Evolutionary conservation across 2,797 vertebrate genomes (phyloP).

Genomic region (Sphenodon punctatus): DNA sequence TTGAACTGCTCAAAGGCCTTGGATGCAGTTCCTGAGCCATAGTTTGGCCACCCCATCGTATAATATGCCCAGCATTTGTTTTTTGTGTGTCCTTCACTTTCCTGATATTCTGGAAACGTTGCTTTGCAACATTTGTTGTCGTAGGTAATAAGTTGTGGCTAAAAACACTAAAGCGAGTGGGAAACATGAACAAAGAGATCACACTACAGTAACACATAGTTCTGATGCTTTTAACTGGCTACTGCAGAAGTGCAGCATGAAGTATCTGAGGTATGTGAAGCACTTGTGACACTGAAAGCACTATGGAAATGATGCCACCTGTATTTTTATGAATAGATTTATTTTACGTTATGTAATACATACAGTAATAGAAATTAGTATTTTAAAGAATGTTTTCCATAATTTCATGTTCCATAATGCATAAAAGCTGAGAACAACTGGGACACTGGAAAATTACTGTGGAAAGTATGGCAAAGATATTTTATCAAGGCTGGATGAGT

Average conservation of each 20-base stretch:
- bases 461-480: background rate
- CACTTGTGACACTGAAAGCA: no score
- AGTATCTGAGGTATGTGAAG: no score
- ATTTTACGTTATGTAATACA: constrained; percentile 33
- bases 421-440: background rate
- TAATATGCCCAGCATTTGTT: no score
- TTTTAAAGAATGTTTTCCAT: constrained; percentile 23
- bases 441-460: background rate
- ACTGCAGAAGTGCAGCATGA: no score
- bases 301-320: no score
- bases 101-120: rapidly evolving
- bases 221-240: background rate
- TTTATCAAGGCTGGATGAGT: background rate
- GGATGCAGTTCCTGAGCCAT: no score
- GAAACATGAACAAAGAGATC: background rate
- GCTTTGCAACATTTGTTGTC: rapidly evolving
- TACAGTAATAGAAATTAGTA: constrained; percentile 44
- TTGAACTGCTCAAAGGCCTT: no score
- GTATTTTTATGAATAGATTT: no score
- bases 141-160: background rate
- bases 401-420: background rate
- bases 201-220: background rate
- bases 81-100: background rate
- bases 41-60: no score
- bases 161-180: background rate